Base-by-base conservation (phyloP, 2,888 invertebrate genomes). In the Molanna angustata region DNA sequence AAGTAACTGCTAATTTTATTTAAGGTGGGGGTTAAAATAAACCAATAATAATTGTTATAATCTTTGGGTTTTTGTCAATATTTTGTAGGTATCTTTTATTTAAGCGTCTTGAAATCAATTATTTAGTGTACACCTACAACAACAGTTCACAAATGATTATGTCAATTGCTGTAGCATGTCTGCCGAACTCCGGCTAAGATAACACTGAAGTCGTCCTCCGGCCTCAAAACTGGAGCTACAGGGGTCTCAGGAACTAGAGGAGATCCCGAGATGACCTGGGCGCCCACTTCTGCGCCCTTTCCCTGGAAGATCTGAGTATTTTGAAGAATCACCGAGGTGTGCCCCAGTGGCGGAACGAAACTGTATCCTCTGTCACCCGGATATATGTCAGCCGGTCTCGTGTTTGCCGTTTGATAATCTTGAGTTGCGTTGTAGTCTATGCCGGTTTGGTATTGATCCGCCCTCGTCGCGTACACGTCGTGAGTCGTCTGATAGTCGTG, bases 141-240 rank as follows among this genome's bases (percentile, higher is more conserved):
- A n/a, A n/a, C n/a, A n/a, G n/a, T n/a, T n/a, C n/a, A n/a, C n/a
- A n/a, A n/a, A n/a, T n/a, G n/a, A n/a, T n/a, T n/a, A n/a, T n/a
- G n/a, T 79, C 73, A 83, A 69, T 82, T 89, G 78, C 89, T 90
- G 72, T 89, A 90, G 68, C 89, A 90, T 33, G 92, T 92, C 70
- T 92, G 91, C 60, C 92, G 79, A 42, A 92, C 92, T 58, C 90
- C 91, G 3, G 92, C 92, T 58, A 92, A 76, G 64, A 92, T 91
- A 63, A 90, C 90, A 75, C 91, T 91, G 72, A 92, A 91, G 67
- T 91, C 91, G 59, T 91, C 91, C 60, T 90, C 90, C 47, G 84
- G 83, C 62, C 88, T 82, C n/a, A 73, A 74, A 43, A 80, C 81
- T 21, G 68, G 65, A 21, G 68, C 57, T 33, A 69, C 63, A 1